Conservation (phyloP, 1,140 invertebrate genomes). For the Saxidomus purpurata region DNA sequence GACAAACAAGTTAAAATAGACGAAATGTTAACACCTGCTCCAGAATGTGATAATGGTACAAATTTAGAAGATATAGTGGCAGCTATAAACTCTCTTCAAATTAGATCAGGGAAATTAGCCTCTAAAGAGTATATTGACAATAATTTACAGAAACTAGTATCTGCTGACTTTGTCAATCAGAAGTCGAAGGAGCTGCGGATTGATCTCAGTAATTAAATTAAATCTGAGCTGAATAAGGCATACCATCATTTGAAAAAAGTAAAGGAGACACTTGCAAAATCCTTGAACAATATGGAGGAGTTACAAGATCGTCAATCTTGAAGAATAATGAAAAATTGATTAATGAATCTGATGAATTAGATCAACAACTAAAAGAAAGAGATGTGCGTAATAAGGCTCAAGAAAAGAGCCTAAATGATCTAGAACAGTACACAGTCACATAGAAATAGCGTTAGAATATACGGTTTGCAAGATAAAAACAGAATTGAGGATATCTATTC, state of each 20-base stretch:
- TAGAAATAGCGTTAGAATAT: neutral
- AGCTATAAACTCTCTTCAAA: neutral
- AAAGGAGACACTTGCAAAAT: neutral
- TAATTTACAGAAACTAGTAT: neutral
- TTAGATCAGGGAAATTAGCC: neutral
- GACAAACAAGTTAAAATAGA: neutral
- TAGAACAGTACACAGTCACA: constrained; percentile 31
- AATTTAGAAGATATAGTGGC: neutral
- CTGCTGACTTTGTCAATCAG: neutral
- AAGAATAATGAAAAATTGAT: neutral
- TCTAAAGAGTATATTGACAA: neutral
- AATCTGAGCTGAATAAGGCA: neutral
- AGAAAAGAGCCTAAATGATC: neutral
- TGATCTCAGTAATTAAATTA: neutral
- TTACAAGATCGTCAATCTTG: neutral
- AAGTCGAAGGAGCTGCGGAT: neutral
- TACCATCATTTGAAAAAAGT: neutral
- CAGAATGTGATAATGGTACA: neutral
- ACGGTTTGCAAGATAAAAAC: neutral
- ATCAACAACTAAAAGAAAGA: neutral
- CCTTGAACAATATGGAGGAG: neutral
- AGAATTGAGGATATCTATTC: neutral
- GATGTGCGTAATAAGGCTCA: neutral
- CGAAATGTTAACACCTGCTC: neutral
- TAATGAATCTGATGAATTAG: neutral